These are phyloP conservation scores for Diadema setosum DNA, from an alignment of 35 echinoderm and acorn worm species.

Conservation along the genomic window DNA sequence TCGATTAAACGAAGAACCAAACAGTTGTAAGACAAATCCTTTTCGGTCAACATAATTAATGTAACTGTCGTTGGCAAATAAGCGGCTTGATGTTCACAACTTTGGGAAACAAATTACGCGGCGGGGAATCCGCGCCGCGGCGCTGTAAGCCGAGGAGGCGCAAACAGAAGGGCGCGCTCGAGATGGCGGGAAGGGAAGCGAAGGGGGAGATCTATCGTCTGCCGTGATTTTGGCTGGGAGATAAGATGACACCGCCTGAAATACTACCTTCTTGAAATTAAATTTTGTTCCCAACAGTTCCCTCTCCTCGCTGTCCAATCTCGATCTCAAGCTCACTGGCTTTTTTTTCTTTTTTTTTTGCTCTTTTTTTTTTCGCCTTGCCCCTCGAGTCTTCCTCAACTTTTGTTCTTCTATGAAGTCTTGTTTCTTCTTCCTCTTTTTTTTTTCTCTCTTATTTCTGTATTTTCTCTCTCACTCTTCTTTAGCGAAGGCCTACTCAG, in stretches of 20 bases:
- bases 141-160: background rate
- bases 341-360: background rate
- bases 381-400: background rate
- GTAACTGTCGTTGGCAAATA: background rate
- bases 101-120: background rate
- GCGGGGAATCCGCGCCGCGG: background rate
- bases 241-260: background rate
- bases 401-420: background rate
- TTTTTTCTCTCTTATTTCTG: background rate
- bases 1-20: too few species aligned
- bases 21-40: background rate
- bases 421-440: background rate
- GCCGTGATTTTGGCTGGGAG: background rate
- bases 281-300: slow-evolving; percentile 9
- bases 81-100: too few species aligned
- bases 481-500: background rate
- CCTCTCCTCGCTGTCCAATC: background rate
- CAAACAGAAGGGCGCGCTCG: background rate
- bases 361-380: background rate
- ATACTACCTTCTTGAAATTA: slow-evolving; percentile 8
- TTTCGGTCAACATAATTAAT: slow-evolving; percentile 4
- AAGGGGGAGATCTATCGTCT: background rate
- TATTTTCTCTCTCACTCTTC: background rate
- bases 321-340: background rate
- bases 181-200: background rate